These are phyloP conservation scores for Eurosta solidaginis DNA, from an alignment of 1,140 invertebrate species.

Conservation along the genomic window DNA sequence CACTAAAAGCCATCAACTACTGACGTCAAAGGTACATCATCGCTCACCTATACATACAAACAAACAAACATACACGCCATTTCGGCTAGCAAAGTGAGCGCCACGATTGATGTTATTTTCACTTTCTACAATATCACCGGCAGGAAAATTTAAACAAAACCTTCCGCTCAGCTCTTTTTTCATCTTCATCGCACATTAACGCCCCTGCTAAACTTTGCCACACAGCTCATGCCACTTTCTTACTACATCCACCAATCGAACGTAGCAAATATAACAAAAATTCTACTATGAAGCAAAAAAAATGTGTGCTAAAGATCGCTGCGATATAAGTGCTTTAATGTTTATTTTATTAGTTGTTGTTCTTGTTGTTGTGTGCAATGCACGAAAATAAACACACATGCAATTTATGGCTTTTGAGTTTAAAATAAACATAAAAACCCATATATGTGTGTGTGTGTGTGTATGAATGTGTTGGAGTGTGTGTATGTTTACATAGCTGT, in stretches of 20 bases:
- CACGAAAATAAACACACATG: background rate
- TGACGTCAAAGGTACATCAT: background rate
- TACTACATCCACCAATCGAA: too few relatives aligned
- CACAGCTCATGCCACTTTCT: too few relatives aligned
- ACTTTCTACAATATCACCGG: background rate
- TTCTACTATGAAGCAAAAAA: too few relatives aligned
- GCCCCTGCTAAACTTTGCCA: too few relatives aligned
- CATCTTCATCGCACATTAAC: too few relatives aligned
- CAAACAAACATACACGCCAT: too few relatives aligned
- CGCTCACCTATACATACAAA: background rate
- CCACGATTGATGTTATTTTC: slow-evolving; percentile 2
- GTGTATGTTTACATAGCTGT: too few relatives aligned
- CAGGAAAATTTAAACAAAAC: background rate
- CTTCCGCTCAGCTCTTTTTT: background rate
- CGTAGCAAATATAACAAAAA: too few relatives aligned
- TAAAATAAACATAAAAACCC: slow-evolving; percentile 20
- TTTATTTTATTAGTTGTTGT: background rate
- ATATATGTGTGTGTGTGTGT: background rate
- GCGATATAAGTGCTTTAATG: background rate
- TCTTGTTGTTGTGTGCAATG: background rate
- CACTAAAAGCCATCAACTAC: background rate
- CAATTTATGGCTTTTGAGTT: slow-evolving; percentile 8
- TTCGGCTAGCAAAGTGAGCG: too few relatives aligned
- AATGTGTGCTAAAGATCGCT: background rate
- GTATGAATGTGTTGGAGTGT: background rate